Percentiles rank a stretch among this genome's conserved stretches.
Conservation (phyloP, 2,797 vertebrate genomes). For the Rhincodon typus region DNA sequence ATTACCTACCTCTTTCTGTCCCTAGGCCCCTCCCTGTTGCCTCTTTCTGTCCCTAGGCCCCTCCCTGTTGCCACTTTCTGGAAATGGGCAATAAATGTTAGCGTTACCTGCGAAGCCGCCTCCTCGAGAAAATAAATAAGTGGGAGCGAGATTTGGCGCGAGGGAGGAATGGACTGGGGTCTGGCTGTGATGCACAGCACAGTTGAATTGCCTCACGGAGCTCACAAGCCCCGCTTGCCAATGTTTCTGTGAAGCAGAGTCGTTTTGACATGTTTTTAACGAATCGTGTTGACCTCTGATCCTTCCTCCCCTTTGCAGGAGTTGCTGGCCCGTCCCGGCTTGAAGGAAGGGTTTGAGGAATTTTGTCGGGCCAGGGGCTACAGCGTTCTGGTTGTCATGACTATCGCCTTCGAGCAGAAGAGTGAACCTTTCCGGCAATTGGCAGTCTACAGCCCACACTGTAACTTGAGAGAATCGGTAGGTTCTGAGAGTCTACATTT, state of each 20-base stretch:
- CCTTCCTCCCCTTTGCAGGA: slow-evolving; percentile 50
- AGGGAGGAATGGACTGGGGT: neutral
- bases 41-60: too few relatives aligned
- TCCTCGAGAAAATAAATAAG: too few relatives aligned
- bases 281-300: neutral
- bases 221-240: neutral
- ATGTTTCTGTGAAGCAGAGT: neutral
- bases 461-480: slow-evolving; percentile 60
- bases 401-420: slow-evolving; percentile 61
- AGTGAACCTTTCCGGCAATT: slow-evolving; percentile 73
- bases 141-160: too few relatives aligned
- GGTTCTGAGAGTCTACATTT: slow-evolving; percentile 39
- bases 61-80: too few relatives aligned
- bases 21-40: too few relatives aligned
- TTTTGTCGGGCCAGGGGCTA: slow-evolving; percentile 69
- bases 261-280: neutral
- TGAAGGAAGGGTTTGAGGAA: slow-evolving; percentile 64
- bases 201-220: neutral
- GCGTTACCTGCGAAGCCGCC: too few relatives aligned
- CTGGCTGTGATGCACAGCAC: neutral
- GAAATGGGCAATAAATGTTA: too few relatives aligned
- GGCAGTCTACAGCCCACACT: slow-evolving; percentile 64
- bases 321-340: slow-evolving; percentile 59
- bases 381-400: slow-evolving; percentile 70
- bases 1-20: too few relatives aligned